These are phyloP conservation scores for Pterocles orientalis DNA, from an alignment of 2,113 vertebrate species.

Conservation along the genomic window DNA sequence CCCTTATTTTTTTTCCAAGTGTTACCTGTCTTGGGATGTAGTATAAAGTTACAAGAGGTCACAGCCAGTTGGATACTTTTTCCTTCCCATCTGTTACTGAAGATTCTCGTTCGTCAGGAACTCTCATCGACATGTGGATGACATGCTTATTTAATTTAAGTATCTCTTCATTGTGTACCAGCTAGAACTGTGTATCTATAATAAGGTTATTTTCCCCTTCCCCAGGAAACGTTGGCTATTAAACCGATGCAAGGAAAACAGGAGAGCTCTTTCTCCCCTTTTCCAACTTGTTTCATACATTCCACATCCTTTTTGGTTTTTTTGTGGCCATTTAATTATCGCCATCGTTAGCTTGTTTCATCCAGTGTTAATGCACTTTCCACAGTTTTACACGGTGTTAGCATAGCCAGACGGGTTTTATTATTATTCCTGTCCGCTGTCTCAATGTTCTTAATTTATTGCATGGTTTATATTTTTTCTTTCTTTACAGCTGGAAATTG, in stretches of 20 bases:
- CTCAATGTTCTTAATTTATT: constrained; percentile 92
- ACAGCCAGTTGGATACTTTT: constrained; percentile 52
- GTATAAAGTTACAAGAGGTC: constrained; percentile 66
- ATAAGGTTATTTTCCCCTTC: constrained; percentile 56
- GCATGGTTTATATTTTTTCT: constrained; percentile 84
- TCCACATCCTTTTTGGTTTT: constrained; percentile 45
- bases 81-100: constrained; percentile 65
- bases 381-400: constrained; percentile 79
- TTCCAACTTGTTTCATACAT: constrained; percentile 45
- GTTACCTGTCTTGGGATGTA: constrained; percentile 51
- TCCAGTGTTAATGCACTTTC: constrained; percentile 86
- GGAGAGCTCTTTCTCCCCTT: background rate
- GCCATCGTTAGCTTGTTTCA: constrained; percentile 74
- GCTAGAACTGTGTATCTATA: constrained; percentile 57
- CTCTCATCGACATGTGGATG: constrained; percentile 54
- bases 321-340: constrained; percentile 75
- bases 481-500: constrained; percentile 80
- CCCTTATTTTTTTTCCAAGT: constrained; percentile 7
- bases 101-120: constrained; percentile 43
- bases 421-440: constrained; percentile 76
- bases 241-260: constrained; percentile 11
- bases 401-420: constrained; percentile 79
- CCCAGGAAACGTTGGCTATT: constrained; percentile 16
- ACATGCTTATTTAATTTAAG: constrained; percentile 61
- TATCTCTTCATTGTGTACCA: constrained; percentile 54